These are phyloP conservation scores for Netelia virgata DNA, from an alignment of 2,888 invertebrate species.

Conservation along the genomic window DNA sequence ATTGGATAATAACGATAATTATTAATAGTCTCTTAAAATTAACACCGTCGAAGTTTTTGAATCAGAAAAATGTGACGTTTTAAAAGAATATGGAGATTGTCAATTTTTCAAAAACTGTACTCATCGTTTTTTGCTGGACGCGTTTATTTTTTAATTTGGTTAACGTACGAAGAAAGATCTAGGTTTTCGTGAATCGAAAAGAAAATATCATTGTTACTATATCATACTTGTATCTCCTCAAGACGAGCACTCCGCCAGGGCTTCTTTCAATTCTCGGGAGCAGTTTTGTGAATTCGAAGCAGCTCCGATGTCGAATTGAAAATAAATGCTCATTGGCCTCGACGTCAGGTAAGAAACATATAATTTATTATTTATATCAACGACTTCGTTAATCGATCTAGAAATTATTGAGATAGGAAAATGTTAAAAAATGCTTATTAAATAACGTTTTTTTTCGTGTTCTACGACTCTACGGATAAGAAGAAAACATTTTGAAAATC, in stretches of 20 bases:
- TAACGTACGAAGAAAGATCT: too few relatives aligned
- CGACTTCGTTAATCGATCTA: neutral
- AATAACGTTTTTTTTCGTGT: neutral
- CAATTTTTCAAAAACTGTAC: too few relatives aligned
- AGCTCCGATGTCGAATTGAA: neutral
- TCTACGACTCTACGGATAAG: neutral
- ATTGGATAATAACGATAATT: too few relatives aligned
- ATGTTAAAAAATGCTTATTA: neutral
- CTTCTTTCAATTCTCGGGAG: neutral
- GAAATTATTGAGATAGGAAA: neutral
- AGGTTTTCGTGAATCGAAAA: too few relatives aligned
- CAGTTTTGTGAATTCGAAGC: slow-evolving; percentile 16
- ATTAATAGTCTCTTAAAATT: too few relatives aligned
- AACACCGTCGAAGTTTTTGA: too few relatives aligned
- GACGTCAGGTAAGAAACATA: slow-evolving; percentile 22
- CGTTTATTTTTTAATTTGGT: too few relatives aligned
- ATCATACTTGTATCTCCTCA: neutral
- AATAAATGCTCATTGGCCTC: slow-evolving; percentile 6
- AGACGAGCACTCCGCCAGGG: neutral
- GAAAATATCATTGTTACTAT: neutral
- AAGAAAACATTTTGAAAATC: neutral
- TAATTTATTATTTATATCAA: neutral
- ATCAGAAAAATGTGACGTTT: too few relatives aligned
- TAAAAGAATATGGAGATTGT: too few relatives aligned
- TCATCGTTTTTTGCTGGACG: too few relatives aligned